Percentiles rank a stretch among this genome's conserved stretches.
phyloP scores from a whole-genome alignment of 2,797 vertebrate species.

The Remorina albescens region DNA sequence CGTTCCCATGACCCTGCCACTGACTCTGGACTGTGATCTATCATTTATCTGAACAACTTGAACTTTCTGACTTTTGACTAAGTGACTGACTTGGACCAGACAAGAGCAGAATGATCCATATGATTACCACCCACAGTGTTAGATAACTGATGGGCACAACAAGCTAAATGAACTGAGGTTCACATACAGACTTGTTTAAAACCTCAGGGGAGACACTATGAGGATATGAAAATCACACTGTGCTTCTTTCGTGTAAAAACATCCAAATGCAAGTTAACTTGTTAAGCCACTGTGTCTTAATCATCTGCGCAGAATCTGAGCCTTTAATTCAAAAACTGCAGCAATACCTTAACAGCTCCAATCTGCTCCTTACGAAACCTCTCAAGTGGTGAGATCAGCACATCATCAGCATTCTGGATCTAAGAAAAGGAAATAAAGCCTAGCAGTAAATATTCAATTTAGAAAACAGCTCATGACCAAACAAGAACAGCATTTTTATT shows the following conservation, averaged over 20 bases:
- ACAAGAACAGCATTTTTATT: neutral
- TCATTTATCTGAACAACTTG: conserved; percentile 54
- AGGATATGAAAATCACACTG: neutral
- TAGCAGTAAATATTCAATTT: conserved; percentile 13
- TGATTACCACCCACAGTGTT: conserved; percentile 24
- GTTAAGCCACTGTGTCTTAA: neutral
- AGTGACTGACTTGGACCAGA: conserved; percentile 23
- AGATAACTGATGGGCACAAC: neutral
- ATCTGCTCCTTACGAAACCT: conserved; percentile 99
- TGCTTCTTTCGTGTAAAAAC: neutral
- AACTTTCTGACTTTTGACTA: conserved; percentile 49
- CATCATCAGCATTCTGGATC: conserved; percentile 98
- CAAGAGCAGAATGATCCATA: conserved; percentile 7
- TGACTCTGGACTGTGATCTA: conserved; percentile 61
- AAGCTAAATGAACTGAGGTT: neutral
- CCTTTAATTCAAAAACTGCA: neutral
- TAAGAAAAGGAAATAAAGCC: conserved; percentile 67
- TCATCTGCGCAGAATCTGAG: neutral
- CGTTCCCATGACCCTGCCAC: conserved; percentile 78
- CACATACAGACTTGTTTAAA: neutral
- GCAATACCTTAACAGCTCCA: conserved; percentile 94
- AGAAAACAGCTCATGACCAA: no score
- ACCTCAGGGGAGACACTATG: neutral
- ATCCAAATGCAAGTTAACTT: neutral
- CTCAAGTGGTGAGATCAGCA: conserved; percentile 95